Conservation (phyloP, 2,888 invertebrate genomes). For the Aspidapion aeneum region DNA sequence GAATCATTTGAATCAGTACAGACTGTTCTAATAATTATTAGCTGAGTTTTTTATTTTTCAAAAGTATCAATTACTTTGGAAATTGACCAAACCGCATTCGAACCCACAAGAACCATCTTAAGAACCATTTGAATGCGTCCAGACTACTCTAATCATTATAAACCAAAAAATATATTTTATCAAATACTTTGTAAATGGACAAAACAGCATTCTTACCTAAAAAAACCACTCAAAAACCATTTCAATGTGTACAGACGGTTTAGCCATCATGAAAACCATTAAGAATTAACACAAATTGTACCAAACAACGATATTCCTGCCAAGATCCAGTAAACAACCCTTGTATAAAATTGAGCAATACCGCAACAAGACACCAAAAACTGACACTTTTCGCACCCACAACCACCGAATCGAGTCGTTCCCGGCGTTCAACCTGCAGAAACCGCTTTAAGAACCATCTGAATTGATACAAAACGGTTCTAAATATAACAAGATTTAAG, state of each 20-base stretch:
- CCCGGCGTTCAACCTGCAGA: background rate
- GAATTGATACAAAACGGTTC: background rate
- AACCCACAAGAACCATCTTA: background rate
- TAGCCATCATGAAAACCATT: too few species aligned
- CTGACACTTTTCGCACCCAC: background rate
- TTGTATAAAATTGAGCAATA: background rate
- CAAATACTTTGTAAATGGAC: too few species aligned
- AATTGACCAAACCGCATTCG: background rate
- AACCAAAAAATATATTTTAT: too few species aligned
- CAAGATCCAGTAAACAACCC: slow-evolving; percentile 37
- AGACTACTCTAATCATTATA: background rate
- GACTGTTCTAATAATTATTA: background rate
- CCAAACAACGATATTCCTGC: slow-evolving; percentile 35
- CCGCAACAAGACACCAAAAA: background rate
- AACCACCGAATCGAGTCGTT: background rate
- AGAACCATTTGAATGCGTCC: background rate
- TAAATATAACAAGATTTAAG: background rate
- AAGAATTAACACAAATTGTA: too few species aligned
- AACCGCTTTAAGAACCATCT: background rate
- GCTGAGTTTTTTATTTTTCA: too few species aligned
- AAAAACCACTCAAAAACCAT: too few species aligned
- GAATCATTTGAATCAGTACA: background rate
- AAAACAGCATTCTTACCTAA: too few species aligned
- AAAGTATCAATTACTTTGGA: background rate
- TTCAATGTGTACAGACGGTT: too few species aligned